Base-by-base conservation (phyloP, 1,140 invertebrate species). In the Anastatus disparis region DNA sequence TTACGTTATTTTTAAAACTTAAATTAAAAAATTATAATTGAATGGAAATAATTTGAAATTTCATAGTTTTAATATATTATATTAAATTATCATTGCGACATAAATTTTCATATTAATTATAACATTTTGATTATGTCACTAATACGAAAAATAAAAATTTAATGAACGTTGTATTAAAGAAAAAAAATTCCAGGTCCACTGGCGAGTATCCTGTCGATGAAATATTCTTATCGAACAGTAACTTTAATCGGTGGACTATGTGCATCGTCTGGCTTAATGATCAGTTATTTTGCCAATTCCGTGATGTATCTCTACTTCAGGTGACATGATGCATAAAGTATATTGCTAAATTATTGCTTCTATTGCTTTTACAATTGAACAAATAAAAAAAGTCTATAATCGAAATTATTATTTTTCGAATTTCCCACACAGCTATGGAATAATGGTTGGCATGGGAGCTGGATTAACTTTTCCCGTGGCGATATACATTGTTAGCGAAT, bases 171-270 rank as follows among this genome's bases (percentile, higher is more conserved):
- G n/a, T n/a, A n/a, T n/a, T n/a, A n/a, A n/a, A n/a, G n/a, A n/a
- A 44, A 44, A 44, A 4, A 3, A 9, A 13, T 91, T 83, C 76
- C 88, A 91, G 96, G 95, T 78, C 95, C 95, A 9, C 82, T 98
- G 63, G 94, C 95, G 7, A 94, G 94, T 78, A 91, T 94, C 55
- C 85, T 97, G 31, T 95, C 94, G 1, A 92, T 93, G 63, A 93
- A 92, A 77, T 95, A 92, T 87, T 96, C 95, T n/a, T 97, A 96
- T 81, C 88, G 92, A 29, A 93, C 90, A 2, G 93, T 97, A 7
- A 95, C 94, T 2, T 88, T 97, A 31, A 87, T 94, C 3, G 96
- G 95, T 10, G 92, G 94, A 0, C 84, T 91, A 1, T 91, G 95
- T 58, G 93, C 95, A 0, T 90, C 93, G 0, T 76, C 91, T 52